These are phyloP conservation scores for Morone saxatilis DNA, from an alignment of 2,113 vertebrate species.

Conservation along the genomic window DNA sequence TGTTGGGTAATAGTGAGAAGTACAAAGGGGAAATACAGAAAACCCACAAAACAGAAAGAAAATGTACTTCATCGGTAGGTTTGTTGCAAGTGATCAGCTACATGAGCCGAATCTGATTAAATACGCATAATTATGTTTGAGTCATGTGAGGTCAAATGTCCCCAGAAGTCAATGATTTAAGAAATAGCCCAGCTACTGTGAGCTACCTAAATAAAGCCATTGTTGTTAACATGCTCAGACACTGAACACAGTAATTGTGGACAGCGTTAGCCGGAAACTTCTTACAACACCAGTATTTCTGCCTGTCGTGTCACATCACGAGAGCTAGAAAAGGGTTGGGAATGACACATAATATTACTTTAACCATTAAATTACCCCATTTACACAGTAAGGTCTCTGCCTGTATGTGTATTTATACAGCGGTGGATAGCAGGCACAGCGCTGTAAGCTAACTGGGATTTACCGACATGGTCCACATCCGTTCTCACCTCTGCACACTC, in stretches of 20 bases:
- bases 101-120: not conserved
- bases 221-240: not conserved
- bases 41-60: not conserved
- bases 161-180: too few species aligned
- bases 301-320: not conserved
- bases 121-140: not conserved
- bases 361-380: accelerated
- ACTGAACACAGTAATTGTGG: too few species aligned
- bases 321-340: not conserved
- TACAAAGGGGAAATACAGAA: constrained; percentile 65
- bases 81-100: not conserved
- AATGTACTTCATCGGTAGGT: too few species aligned
- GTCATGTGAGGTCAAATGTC: too few species aligned
- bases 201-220: too few species aligned
- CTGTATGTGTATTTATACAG: too few species aligned
- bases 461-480: not conserved
- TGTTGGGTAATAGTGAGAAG: constrained; percentile 57
- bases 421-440: not conserved
- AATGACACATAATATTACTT: not conserved
- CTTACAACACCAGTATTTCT: not conserved
- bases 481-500: not conserved
- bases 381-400: too few species aligned
- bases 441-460: not conserved
- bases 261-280: too few species aligned
- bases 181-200: too few species aligned